phyloP scores from a whole-genome alignment of 1,140 invertebrate genomes.

The Piezodorus guildinii region DNA sequence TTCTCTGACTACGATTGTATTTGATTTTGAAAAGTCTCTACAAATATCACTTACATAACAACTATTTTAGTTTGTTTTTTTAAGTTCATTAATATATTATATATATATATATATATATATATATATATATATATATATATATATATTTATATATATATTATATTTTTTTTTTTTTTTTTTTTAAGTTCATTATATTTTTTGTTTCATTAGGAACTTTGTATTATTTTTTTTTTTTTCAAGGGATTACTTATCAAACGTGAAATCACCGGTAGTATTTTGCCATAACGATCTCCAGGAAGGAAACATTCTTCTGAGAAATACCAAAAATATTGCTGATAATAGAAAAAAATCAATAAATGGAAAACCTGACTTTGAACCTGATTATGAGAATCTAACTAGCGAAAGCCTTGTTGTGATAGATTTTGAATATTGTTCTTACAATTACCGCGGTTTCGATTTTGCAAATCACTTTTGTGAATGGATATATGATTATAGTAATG shows the following conservation, averaged over 20 bases:
- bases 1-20: too few species aligned
- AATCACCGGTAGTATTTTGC: conserved; percentile 83
- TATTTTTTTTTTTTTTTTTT: too few species aligned
- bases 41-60: too few species aligned
- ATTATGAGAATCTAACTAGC: conserved; percentile 2
- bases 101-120: too few species aligned
- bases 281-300: conserved; percentile 97
- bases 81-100: too few species aligned
- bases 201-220: too few species aligned
- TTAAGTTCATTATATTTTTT: too few species aligned
- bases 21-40: too few species aligned
- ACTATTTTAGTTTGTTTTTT: too few species aligned
- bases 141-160: too few species aligned
- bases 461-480: conserved; percentile 94
- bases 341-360: conserved; percentile 3
- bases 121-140: too few species aligned
- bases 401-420: conserved; percentile 64
- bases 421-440: conserved; percentile 88
- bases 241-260: conserved; percentile 33
- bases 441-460: conserved; percentile 85
- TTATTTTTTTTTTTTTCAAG: conserved; percentile 32
- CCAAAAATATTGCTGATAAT: background rate
- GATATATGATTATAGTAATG: conserved; percentile 77
- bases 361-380: background rate
- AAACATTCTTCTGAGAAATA: conserved; percentile 36